Evolutionary conservation across 2,888 invertebrate genomes (phyloP), one percentile per base, ranked within the genome.

Genomic region (Scaptomyza polygonia): DNA sequence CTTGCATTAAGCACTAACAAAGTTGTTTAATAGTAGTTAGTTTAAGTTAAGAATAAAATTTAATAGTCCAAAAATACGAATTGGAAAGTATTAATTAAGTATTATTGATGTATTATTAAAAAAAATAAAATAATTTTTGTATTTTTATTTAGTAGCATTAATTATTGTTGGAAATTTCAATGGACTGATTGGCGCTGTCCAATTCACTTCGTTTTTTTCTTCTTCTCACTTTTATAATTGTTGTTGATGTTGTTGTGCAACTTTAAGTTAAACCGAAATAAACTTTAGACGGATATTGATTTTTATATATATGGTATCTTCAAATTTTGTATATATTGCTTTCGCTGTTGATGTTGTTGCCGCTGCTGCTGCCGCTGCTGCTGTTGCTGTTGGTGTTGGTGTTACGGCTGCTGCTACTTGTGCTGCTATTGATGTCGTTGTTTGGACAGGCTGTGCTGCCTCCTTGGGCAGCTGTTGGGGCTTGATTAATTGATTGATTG

Each of bases 261-360:
- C 65, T 72, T 74, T 36, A 53, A 54, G 53, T 68, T 72, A 89
- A 89, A 84, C 89, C 89, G 90, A 89, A 89, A 89, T 90, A 91
- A 91, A 91, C 91, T 92, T 91, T 91, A 91, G 92, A 91, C 91
- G 91, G 91, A 91, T 91, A 90, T 90, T 90, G 90, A 90, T 90
- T 90, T 90, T 90, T 25, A 25, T 5, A 25, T 25, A 25, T 89
- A 63, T 65, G 59, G n/a, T 48, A 47, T 16, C 25, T 53, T 58
- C 36, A 36, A 34, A 5, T 32, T 32, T 32, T n/a, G n/a, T n/a
- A n/a, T 36, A 39, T 39, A 25, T 16, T 57, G 58, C 32, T 67
- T 43, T 36, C 36, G 58, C n/a, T 65, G 58, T 21, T 72, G 5
- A 25, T 25, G 43, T 49, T 55, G 49, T n/a, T 45, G 21, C 21